phyloP scores from a whole-genome alignment of 2,797 vertebrate species.

The Nasua narica region DNA sequence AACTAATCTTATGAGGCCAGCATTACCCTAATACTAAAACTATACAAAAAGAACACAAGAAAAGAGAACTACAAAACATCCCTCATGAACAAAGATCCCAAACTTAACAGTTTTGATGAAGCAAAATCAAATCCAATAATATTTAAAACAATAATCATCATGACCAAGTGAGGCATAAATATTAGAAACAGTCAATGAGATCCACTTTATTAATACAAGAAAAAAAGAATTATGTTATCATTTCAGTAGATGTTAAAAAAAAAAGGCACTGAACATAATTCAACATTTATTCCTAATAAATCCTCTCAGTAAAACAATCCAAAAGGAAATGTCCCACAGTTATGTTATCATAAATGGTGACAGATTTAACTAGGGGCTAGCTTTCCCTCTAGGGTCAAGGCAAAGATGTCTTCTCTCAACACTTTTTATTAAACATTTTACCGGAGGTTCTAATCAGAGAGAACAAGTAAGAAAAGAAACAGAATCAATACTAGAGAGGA shows the following conservation, averaged over 20 bases:
- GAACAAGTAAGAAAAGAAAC: neutral
- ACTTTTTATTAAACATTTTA: neutral
- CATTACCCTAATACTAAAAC: neutral
- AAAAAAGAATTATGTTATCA: neutral
- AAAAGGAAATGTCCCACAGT: neutral
- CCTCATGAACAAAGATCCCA: neutral
- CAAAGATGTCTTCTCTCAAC: neutral
- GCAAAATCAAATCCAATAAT: conserved; percentile 34
- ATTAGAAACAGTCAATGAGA: neutral
- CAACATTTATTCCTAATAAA: neutral
- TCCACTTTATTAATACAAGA: neutral
- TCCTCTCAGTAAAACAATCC: neutral
- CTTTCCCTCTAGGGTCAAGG: neutral
- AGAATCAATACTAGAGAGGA: neutral
- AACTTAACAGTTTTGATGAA: neutral
- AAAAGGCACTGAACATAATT: neutral
- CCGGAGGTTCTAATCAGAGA: neutral
- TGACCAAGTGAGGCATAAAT: neutral
- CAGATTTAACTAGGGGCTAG: neutral
- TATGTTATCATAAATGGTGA: neutral
- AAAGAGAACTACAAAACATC: too few species aligned
- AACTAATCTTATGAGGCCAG: neutral
- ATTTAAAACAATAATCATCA: neutral
- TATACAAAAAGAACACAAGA: neutral
- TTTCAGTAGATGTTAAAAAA: neutral